Evolutionary conservation across 2,797 vertebrate genomes (phyloP).

Genomic region (Myotis vivesi): DNA sequence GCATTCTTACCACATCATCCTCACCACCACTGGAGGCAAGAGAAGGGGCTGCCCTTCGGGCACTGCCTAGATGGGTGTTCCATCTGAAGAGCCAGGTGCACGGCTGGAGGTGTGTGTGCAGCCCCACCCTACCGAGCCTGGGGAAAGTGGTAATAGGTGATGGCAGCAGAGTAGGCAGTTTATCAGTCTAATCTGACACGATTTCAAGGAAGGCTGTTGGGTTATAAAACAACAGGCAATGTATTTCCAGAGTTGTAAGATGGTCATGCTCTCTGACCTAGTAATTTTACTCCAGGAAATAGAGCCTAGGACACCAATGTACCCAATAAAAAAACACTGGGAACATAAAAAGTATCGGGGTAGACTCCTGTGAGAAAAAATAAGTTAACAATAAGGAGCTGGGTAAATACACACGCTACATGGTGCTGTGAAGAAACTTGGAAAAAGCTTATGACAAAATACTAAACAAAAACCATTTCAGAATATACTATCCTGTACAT

Average conservation of each 20-base stretch:
- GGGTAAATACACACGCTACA: background rate
- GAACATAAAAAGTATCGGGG: background rate
- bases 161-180: background rate
- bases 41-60: background rate
- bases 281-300: slow-evolving; percentile 39
- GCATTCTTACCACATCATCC: background rate
- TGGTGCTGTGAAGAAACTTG: background rate
- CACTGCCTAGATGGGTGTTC: background rate
- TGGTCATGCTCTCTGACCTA: background rate
- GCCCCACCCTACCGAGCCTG: background rate
- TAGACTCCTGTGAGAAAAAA: background rate
- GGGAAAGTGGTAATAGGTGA: background rate
- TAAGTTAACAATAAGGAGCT: background rate
- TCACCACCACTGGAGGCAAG: background rate
- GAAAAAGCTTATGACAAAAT: background rate
- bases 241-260: slow-evolving; percentile 7
- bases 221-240: background rate
- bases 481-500: background rate
- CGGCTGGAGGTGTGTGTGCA: background rate
- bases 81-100: background rate
- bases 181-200: background rate
- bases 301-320: background rate
- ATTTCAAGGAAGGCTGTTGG: background rate
- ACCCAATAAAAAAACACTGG: background rate
- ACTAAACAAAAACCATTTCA: background rate